phyloP scores from a whole-genome alignment of 2,797 vertebrate species.

The Melanotaenia pygmaea region DNA sequence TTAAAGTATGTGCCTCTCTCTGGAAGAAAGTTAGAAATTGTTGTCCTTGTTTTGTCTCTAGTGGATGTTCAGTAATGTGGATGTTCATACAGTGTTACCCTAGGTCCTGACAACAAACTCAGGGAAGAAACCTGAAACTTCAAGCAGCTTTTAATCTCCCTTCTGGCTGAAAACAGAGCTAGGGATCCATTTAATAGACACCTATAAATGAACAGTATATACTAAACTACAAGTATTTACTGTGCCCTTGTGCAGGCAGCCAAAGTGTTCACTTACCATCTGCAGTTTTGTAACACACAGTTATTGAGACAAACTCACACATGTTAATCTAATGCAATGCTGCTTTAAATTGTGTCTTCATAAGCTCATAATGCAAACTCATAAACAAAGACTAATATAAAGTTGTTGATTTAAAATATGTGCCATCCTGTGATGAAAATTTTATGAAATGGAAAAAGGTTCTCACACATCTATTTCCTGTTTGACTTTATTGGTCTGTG shows the following conservation, averaged over 20 bases:
- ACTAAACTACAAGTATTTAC: slow-evolving; percentile 16
- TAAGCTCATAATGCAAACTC: slow-evolving; percentile 40
- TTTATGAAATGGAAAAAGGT: slow-evolving; percentile 30
- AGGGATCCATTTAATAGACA: slow-evolving; percentile 14
- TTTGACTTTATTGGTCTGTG: slow-evolving; percentile 6
- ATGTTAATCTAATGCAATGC: slow-evolving; percentile 7
- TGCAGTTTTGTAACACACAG: background rate
- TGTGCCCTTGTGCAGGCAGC: background rate
- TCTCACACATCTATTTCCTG: slow-evolving; percentile 12
- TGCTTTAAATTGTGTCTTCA: slow-evolving; percentile 10
- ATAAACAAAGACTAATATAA: slow-evolving; percentile 39
- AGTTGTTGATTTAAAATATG: slow-evolving; percentile 30
- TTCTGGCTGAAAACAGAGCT: background rate
- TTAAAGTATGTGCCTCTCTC: slow-evolving; percentile 39
- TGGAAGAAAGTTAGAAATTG: slow-evolving; percentile 31
- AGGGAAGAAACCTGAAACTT: slow-evolving; percentile 18
- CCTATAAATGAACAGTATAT: slow-evolving; percentile 12
- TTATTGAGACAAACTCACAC: background rate
- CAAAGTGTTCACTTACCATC: background rate
- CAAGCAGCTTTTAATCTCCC: slow-evolving; percentile 20
- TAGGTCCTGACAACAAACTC: slow-evolving; percentile 23
- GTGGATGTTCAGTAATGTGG: slow-evolving; percentile 4
- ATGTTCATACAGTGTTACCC: slow-evolving; percentile 1
- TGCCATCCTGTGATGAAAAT: slow-evolving; percentile 16
- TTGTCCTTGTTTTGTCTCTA: slow-evolving; percentile 8